phyloP scores from a whole-genome alignment of 2,797 vertebrate species.

The Huso huso region DNA sequence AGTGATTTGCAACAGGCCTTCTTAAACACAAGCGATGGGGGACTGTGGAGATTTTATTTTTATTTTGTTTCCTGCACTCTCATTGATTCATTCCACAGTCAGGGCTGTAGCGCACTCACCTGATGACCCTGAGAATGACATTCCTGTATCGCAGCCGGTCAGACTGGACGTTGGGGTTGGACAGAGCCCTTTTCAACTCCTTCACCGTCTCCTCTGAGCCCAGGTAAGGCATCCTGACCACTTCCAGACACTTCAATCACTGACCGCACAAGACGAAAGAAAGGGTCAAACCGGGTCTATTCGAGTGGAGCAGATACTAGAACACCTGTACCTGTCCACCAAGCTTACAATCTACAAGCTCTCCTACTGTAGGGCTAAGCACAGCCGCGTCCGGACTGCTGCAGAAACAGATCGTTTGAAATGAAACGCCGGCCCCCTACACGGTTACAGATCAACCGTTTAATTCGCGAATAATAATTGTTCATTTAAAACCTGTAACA shows the following conservation, averaged over 20 bases:
- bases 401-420: background rate
- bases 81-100: background rate
- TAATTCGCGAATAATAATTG: no score
- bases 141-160: slow-evolving; percentile 80
- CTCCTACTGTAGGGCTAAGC: background rate
- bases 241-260: background rate
- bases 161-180: slow-evolving; percentile 78
- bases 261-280: no score
- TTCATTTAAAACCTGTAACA: no score
- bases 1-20: no score
- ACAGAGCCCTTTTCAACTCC: slow-evolving; percentile 77
- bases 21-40: no score
- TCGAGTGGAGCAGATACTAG: background rate
- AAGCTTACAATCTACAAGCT: background rate
- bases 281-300: background rate
- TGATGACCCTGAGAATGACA: slow-evolving; percentile 76
- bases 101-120: slow-evolving; percentile 43
- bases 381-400: background rate
- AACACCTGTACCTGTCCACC: background rate
- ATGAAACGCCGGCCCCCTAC: no score
- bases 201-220: slow-evolving; percentile 75
- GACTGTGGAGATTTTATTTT: no score
- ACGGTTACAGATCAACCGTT: no score
- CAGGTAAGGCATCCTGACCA: slow-evolving; percentile 72
- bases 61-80: no score